These are phyloP conservation scores for Neomicropteryx cornuta DNA, from an alignment of 1,140 invertebrate genomes.

Conservation along the genomic window DNA sequence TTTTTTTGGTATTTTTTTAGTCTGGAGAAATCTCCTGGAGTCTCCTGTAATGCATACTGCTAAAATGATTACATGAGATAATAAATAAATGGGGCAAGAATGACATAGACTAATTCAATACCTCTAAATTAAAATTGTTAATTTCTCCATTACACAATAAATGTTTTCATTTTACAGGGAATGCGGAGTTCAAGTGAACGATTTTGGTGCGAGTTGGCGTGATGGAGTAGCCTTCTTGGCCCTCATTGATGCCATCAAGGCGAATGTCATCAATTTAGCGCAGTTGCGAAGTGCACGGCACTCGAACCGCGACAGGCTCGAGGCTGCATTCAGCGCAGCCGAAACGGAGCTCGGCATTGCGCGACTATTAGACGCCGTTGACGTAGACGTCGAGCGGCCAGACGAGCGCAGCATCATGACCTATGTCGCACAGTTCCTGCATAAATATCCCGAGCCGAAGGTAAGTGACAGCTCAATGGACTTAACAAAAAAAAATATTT, in stretches of 20 bases:
- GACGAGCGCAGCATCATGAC: constrained; percentile 99
- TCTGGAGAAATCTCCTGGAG: too few relatives aligned
- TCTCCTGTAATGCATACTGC: too few relatives aligned
- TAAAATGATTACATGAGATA: too few relatives aligned
- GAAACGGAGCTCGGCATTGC: constrained; percentile 88
- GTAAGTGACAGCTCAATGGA: constrained; percentile 19
- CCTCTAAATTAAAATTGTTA: too few relatives aligned
- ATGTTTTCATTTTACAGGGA: constrained; percentile 55
- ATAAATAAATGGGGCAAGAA: too few relatives aligned
- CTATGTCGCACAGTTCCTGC: constrained; percentile 96
- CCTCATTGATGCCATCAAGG: constrained; percentile 90
- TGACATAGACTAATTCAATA: too few relatives aligned
- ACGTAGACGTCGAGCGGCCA: constrained; percentile 93
- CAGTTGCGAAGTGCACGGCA: constrained; percentile 65
- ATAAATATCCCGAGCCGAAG: constrained; percentile 84
- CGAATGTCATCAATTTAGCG: constrained; percentile 81
- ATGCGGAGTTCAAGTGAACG: constrained; percentile 77
- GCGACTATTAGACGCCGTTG: constrained; percentile 87
- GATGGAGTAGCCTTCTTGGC: constrained; percentile 95
- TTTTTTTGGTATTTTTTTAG: too few relatives aligned
- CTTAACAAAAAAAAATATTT: background rate
- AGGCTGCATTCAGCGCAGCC: constrained; percentile 90
- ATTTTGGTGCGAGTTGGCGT: constrained; percentile 95
- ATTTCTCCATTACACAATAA: too few relatives aligned
- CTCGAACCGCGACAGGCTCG: constrained; percentile 71